Base-by-base conservation (phyloP, 2,888 invertebrate species). In the Adineta ricciae region DNA sequence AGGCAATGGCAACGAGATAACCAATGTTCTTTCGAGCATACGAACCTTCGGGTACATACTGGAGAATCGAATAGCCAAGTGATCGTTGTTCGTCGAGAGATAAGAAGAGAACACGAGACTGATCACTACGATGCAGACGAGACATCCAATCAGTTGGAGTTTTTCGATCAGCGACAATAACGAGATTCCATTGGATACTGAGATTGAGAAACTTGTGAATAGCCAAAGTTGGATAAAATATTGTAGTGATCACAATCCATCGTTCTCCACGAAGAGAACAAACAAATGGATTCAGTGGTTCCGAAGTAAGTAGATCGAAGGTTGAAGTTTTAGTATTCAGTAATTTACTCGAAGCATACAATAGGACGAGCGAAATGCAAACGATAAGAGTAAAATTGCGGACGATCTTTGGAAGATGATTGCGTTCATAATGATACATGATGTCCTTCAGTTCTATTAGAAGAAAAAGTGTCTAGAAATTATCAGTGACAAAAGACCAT, bases 21-120 rank as follows among this genome's bases (percentile, higher is more conserved):
- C 87, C 87, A 56, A 87, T 50, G 52, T 86, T 86, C 84, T 87
- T 87, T 50, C 87, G 24, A 19, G 86, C 27, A 46, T 87, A 87
- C 24, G 85, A 84, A n/a, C 85, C 85, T 7, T 36, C 21, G 3
- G 86, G 87, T 56, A 87, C 49, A n/a, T 84, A 41, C 21, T 64
- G 7, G 8, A 87, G 38, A 50, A 87, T 83, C 19, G n/a, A 19
- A 52, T 84, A 87, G 38, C 54, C 82, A 49, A 86, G 38, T 5
- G 64, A 11, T 21, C 38, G 21, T 27, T 73, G 73, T 38, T 73
- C 24, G 2, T 64, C 19, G 21, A 84, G 41, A 36, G 16, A 14
- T 21, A 86, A 85, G 38, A 27, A 32, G 5, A 87, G 84, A 21
- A 73, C 1, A 46, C 86, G 84, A 14, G 87, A 83, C 16, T 50